Conservation (phyloP, 1,140 invertebrate species). For the Pseudomyrmex gracilis region DNA sequence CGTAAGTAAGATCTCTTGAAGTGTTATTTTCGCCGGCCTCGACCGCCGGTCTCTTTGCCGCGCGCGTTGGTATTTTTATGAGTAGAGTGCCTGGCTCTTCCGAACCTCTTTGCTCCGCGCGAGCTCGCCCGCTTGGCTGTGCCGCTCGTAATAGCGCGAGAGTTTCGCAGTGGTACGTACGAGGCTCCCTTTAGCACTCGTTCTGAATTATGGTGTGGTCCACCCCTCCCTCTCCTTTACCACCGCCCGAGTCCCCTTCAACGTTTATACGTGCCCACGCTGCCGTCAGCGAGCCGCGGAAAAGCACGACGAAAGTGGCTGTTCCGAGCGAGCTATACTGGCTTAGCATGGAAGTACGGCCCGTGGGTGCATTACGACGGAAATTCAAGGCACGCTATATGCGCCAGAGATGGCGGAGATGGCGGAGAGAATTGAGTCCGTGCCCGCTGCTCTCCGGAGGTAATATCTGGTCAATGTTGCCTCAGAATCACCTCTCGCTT, state of each 20-base stretch:
- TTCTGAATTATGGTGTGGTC: slow-evolving; percentile 72
- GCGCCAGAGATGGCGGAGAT: not conserved
- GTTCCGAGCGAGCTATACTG: slow-evolving; percentile 59
- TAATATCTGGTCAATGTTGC: slow-evolving; percentile 5
- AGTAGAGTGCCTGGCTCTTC: slow-evolving; percentile 72
- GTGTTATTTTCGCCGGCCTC: slow-evolving; percentile 75
- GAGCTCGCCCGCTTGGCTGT: slow-evolving; percentile 42
- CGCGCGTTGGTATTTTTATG: slow-evolving; percentile 77
- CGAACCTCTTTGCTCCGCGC: slow-evolving; percentile 45
- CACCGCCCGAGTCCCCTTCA: not conserved
- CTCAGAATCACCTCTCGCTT: not conserved
- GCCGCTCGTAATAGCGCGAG: slow-evolving; percentile 49
- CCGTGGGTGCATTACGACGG: slow-evolving; percentile 47
- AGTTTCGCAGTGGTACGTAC: slow-evolving; percentile 59
- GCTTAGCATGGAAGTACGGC: slow-evolving; percentile 62
- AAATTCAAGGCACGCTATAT: slow-evolving; percentile 54
- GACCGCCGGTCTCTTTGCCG: slow-evolving; percentile 57
- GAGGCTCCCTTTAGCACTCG: slow-evolving; percentile 56
- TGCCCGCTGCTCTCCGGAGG: slow-evolving; percentile 4
- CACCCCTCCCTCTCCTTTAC: not conserved
- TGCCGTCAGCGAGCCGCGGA: slow-evolving; percentile 52
- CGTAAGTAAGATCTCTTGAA: slow-evolving; percentile 75
- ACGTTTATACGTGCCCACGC: slow-evolving; percentile 60
- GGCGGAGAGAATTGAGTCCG: slow-evolving; percentile 51
- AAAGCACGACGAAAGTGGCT: slow-evolving; percentile 65